phyloP scores from a whole-genome alignment of 2,888 invertebrate species.

The Copidosoma aretas region DNA sequence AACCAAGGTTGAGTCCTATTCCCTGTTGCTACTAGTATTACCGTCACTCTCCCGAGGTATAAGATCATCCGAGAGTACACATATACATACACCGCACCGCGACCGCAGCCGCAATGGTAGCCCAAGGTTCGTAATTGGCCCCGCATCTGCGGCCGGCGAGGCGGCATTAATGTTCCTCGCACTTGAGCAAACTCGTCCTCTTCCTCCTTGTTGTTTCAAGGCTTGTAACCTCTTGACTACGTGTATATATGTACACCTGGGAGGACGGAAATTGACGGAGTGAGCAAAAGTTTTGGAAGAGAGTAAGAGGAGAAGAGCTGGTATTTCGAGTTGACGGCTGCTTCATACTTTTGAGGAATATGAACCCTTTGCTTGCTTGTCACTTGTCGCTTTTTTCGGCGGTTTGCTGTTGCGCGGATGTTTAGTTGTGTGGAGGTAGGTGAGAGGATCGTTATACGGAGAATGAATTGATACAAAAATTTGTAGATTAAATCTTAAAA shows the following conservation, averaged over 20 bases:
- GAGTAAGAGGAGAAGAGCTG: background rate
- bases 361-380: no score
- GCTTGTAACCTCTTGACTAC: background rate
- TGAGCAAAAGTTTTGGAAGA: background rate
- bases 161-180: slow-evolving; percentile 59
- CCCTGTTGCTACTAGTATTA: no score
- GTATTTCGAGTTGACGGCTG: background rate
- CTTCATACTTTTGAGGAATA: background rate
- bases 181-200: slow-evolving; percentile 37
- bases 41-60: slow-evolving; percentile 1
- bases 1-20: slow-evolving; percentile 5
- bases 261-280: background rate
- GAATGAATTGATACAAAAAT: no score
- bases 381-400: no score
- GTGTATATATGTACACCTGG: background rate
- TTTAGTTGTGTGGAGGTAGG: no score
- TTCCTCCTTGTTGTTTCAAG: slow-evolving; percentile 11
- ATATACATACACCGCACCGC: slow-evolving; percentile 4
- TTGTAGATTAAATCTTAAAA: no score
- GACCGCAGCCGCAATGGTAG: background rate
- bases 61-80: background rate
- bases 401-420: no score
- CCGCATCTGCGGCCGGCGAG: slow-evolving; percentile 62
- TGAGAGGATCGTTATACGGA: no score
- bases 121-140: slow-evolving; percentile 61